Percentiles rank a stretch among this genome's conserved stretches.
Conservation (phyloP, 2,113 vertebrate species). For the Nesoenas mayeri region DNA sequence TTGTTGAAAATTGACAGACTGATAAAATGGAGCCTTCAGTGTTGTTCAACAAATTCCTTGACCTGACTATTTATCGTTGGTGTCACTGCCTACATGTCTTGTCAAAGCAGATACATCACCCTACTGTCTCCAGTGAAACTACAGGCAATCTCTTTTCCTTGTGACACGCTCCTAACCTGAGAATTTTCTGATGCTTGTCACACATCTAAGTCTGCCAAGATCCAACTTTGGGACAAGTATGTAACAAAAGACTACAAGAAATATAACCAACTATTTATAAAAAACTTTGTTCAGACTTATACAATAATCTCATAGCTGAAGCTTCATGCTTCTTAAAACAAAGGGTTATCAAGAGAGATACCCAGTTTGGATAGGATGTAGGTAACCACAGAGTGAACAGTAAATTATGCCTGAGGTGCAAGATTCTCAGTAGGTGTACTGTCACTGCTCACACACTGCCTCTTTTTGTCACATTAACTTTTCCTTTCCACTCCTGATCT, state of each 20-base stretch:
- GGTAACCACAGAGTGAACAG: not conserved
- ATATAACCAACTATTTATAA: not conserved
- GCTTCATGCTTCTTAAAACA: not conserved
- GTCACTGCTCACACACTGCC: not conserved
- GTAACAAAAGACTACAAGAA: not conserved
- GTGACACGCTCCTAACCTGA: not conserved
- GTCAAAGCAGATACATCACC: not conserved
- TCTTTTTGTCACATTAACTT: not conserved
- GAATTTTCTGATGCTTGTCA: not conserved
- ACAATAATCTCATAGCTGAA: not conserved
- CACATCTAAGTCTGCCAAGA: not conserved
- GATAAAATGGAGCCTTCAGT: not conserved
- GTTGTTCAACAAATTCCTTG: not conserved
- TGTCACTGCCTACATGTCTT: not conserved
- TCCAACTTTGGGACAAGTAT: not conserved
- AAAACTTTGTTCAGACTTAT: not conserved
- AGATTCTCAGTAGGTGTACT: not conserved
- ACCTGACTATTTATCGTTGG: not conserved
- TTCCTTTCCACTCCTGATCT: not conserved
- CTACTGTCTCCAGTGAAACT: not conserved
- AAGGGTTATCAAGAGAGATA: not conserved
- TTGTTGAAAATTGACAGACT: not conserved
- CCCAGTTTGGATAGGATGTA: not conserved
- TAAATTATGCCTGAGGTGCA: not conserved
- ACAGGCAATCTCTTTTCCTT: not conserved